Base-by-base conservation (phyloP, 2,797 vertebrate genomes). In the Acanthurus leucopareius region DNA sequence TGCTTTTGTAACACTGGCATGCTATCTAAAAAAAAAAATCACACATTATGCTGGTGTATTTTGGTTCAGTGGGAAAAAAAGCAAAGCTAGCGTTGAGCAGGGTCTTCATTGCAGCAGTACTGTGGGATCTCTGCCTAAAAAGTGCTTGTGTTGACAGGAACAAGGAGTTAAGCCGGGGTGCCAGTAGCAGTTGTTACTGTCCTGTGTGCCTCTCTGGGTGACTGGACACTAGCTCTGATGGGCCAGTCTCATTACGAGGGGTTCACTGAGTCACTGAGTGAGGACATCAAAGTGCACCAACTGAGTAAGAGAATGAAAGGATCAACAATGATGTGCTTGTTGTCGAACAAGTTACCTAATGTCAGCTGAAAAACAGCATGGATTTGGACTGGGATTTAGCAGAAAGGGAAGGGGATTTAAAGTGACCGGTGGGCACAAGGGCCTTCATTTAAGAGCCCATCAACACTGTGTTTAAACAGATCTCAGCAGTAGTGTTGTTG, bases 251-350 rank as follows among this genome's bases (percentile, higher is more conserved):
- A 80, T 80, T 80, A 77, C 69, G 44, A 38, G 2, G 28, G 60
- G 48, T 67, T 70, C 60, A 69, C 63, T 16, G 65, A 75, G 73
- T 62, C 76, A 38, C 70, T 25, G 82, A 77, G 57, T 52, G 49
- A 45, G 35, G 59, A 42, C 81, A 84, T 77, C 73, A 79, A 83
- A 86, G 64, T 71, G 72, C 44, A 53, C 40, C 14, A 25, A 42
- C 60, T 25, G 20, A 59, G 14, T 13, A 44, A 52, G 6, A n/a
- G 40, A 85, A 62, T 64, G 74, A 86, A 82, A 84, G 76, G 35
- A 61, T 58, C 58, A 20, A 92, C 91, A 93, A 92, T 85, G 76
- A 72, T 1, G 35, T 4, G 35, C 64, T 91, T 93, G 90, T 92
- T 93, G 82, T 76, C 61, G 20, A 73, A 91, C 79, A 83, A 84